These are phyloP conservation scores for Ophion obscuratus DNA, from an alignment of 2,888 invertebrate species.

Conservation along the genomic window DNA sequence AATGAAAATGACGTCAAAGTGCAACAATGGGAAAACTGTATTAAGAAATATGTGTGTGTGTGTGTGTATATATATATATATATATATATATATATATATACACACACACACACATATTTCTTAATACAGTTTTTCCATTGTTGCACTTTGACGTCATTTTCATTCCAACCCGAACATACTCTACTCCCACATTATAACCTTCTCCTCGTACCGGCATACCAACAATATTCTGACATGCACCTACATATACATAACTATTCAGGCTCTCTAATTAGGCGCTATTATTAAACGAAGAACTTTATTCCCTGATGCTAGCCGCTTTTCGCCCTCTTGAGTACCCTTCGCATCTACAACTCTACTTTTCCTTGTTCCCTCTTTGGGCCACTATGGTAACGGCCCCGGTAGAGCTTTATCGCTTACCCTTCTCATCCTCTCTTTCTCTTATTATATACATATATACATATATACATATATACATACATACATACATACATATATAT, in stretches of 20 bases:
- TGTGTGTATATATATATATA: no score
- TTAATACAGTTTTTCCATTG: no score
- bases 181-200: neutral
- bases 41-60: no score
- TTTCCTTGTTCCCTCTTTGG: neutral
- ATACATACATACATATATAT: no score
- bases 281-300: slow-evolving; percentile 75
- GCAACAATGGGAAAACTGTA: no score
- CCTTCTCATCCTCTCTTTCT: neutral
- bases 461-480: neutral
- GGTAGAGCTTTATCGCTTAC: slow-evolving; percentile 1
- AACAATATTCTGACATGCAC: neutral
- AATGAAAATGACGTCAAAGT: neutral
- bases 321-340: slow-evolving; percentile 28
- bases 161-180: neutral
- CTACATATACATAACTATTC: neutral
- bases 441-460: neutral
- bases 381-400: neutral
- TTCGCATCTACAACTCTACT: slow-evolving; percentile 3
- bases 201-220: slow-evolving; percentile 10
- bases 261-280: slow-evolving; percentile 72
- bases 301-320: slow-evolving; percentile 61
- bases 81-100: no score
- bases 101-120: no score
- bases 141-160: neutral